phyloP scores from a whole-genome alignment of 2,113 vertebrate species.

The Tachysurus fulvidraco region DNA sequence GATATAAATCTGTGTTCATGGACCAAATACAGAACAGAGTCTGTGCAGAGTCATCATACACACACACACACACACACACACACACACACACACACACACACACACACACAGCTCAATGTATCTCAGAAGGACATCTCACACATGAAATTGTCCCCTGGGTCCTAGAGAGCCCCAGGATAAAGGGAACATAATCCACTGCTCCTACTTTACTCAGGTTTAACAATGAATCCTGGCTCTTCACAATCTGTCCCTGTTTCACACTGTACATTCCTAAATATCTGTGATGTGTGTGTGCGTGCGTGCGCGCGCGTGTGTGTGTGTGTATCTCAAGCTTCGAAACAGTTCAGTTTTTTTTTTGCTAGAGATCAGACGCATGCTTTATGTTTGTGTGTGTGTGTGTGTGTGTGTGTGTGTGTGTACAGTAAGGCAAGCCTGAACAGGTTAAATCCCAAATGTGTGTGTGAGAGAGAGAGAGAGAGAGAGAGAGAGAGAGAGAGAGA shows the following conservation, averaged over 20 bases:
- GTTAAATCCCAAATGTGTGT: background rate
- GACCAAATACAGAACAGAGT: background rate
- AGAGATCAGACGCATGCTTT: background rate
- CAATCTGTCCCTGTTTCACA: too few species aligned
- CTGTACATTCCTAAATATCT: background rate
- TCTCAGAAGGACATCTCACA: too few species aligned
- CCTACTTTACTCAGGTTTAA: too few species aligned
- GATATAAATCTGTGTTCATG: background rate
- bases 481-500: background rate
- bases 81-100: too few species aligned
- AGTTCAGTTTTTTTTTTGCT: background rate
- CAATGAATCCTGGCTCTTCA: too few species aligned
- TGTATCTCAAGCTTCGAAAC: background rate
- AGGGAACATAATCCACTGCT: too few species aligned
- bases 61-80: too few species aligned
- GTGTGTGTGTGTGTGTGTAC: conserved; percentile 4
- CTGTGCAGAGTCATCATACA: background rate
- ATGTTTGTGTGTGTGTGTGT: background rate
- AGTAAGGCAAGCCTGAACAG: conserved; percentile 9
- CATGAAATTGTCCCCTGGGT: too few species aligned
- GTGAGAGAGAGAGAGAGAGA: background rate
- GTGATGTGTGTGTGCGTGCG: background rate
- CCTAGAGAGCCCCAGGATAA: too few species aligned
- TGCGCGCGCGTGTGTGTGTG: background rate
- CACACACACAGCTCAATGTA: too few species aligned